A percentile compares a stretch with the other conserved stretches of the same genome.
phyloP scores from a whole-genome alignment of 2,797 vertebrate species.

The Pantherophis vulpinus region DNA sequence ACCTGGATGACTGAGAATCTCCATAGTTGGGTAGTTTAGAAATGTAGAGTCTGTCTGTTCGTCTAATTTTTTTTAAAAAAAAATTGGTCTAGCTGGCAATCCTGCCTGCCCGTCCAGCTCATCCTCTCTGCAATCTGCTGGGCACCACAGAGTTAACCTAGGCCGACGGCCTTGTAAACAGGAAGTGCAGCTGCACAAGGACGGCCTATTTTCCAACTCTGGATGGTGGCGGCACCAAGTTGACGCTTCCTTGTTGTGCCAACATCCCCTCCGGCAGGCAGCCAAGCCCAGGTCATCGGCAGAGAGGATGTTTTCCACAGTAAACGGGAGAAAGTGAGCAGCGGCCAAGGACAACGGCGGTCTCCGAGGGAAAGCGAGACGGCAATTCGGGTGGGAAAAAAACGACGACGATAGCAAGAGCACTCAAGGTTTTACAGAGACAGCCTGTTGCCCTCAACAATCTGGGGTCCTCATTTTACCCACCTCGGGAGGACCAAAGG shows the following conservation, averaged over 20 bases:
- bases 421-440: not conserved
- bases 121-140: not conserved
- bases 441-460: not conserved
- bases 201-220: conserved; percentile 16
- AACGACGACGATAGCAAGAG: not conserved
- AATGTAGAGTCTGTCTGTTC: too few species aligned
- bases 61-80: too few species aligned
- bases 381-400: not conserved
- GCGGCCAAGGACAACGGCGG: not conserved
- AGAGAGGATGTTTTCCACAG: conserved; percentile 28
- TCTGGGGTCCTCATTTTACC: not conserved
- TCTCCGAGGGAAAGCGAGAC: not conserved
- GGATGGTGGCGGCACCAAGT: conserved; percentile 29
- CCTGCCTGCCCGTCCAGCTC: not conserved
- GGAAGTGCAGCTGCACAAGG: conserved; percentile 6
- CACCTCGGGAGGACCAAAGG: not conserved
- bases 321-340: not conserved
- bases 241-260: conserved; percentile 31
- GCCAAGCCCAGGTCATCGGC: conserved; percentile 41
- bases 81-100: too few species aligned
- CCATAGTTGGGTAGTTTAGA: too few species aligned
- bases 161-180: conserved; percentile 15
- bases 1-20: too few species aligned
- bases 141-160: not conserved
- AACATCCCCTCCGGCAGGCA: conserved; percentile 12